Base-by-base conservation (phyloP, 1,140 invertebrate genomes). In the Drosophila kepulauana region DNA sequence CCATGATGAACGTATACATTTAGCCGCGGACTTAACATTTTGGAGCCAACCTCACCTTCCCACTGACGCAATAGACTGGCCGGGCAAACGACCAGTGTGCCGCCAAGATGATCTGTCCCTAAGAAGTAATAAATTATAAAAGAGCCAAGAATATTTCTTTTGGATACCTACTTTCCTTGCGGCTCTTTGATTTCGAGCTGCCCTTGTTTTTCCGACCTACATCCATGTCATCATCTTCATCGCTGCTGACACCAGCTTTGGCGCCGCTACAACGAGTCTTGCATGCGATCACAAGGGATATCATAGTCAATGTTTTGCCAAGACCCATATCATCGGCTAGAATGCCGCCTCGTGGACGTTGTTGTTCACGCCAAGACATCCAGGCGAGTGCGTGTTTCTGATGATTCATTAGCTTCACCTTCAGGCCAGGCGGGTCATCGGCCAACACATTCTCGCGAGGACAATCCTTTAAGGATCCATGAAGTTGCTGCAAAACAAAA, bases 311-410 rank as follows among this genome's bases (percentile, higher is more conserved):
- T 0, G 98, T 99, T 93, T 99, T 99, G 1, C 96, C 97, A 0
- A 98, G 93, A 30, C 98, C 98, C 98, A 99, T 99, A 91, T 99
- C 98, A 94, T 99, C 98, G 63, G 98, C 98, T 49, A 92, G 72
- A 45, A 97, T 95, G 2, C 98, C 98, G 5, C 97, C 98, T 48
- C 94, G 88, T 0, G 98, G 98, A 74, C 94, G 94, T 92, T 98
- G 96, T 5, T 93, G 93, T 93, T 99, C 98, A 52, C 98, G 93
- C 97, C 98, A 99, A 0, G 95, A 70, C 59, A 99, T 93, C 98
- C 98, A 99, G 11, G 96, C 94, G 0, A 99, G 93, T 1, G 97
- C 98, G 81, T 97, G 95, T 76, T 95, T 94, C 92, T 99, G 98
- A 93, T 99, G 98, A 5, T 94, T 92, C 97, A 99, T 97, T 6